These are phyloP conservation scores for Scelioninae gen. 1 DNA, from an alignment of 2,888 invertebrate genomes.

Conservation along the genomic window DNA sequence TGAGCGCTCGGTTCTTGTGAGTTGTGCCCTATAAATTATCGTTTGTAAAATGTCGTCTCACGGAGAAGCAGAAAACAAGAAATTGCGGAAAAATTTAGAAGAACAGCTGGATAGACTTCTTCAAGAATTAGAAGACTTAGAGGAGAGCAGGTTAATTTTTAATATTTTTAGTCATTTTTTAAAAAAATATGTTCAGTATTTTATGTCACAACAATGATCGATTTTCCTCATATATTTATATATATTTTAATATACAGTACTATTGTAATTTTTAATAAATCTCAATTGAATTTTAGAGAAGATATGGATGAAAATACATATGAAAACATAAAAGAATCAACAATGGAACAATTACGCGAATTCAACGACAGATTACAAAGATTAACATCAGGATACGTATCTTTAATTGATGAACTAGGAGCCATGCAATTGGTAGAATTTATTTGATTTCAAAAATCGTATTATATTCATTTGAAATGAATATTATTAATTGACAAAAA, in stretches of 20 bases:
- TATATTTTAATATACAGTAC: not conserved
- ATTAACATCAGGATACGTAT: constrained; percentile 88
- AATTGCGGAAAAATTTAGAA: constrained; percentile 87
- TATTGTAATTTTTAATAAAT: not conserved
- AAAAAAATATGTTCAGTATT: not conserved
- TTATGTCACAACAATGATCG: not conserved
- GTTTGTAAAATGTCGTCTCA: constrained; percentile 84
- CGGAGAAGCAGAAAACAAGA: constrained; percentile 87
- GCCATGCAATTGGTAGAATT: constrained; percentile 87
- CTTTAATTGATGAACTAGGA: constrained; percentile 87
- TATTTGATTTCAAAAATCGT: not conserved
- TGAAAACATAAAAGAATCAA: constrained; percentile 88
- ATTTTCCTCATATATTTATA: not conserved
- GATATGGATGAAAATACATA: constrained; percentile 88
- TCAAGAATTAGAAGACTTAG: constrained; percentile 89
- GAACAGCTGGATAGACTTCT: constrained; percentile 89
- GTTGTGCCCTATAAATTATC: too few relatives aligned
- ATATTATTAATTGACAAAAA: not conserved
- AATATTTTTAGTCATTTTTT: constrained; percentile 11
- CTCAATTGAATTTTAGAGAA: constrained; percentile 80
- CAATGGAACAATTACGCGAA: constrained; percentile 89
- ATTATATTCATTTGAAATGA: not conserved
- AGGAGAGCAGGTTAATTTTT: constrained; percentile 87
- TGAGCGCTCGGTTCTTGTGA: too few relatives aligned
- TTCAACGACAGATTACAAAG: constrained; percentile 87